A percentile compares a stretch with the other conserved stretches of the same genome.
These are phyloP conservation scores for Paraplagusia blochii DNA, from an alignment of 2,113 vertebrate genomes.

Conservation along the genomic window DNA sequence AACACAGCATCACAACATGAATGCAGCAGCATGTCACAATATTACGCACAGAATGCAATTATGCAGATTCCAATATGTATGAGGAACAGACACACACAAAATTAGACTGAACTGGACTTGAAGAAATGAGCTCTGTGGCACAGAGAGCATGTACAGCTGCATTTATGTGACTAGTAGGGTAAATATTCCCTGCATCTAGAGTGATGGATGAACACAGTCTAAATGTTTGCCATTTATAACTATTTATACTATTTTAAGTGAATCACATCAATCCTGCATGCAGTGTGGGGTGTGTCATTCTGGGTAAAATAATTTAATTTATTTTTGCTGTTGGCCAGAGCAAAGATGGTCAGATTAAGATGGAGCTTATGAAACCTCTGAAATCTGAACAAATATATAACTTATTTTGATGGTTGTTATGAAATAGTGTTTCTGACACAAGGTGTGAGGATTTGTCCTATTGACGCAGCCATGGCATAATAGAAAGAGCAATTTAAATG, in stretches of 20 bases:
- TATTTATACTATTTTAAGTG: constrained; percentile 16
- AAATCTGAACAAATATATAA: constrained; percentile 16
- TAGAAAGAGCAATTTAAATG: constrained; percentile 10
- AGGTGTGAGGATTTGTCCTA: constrained; percentile 18
- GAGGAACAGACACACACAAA: constrained; percentile 44
- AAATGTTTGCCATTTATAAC: constrained; percentile 15
- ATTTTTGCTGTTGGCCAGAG: constrained; percentile 17
- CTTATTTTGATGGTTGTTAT: constrained; percentile 25
- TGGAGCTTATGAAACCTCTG: constrained; percentile 21
- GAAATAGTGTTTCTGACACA: constrained; percentile 23
- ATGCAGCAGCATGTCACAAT: constrained; percentile 39
- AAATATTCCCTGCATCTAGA: constrained; percentile 5
- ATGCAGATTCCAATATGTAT: constrained; percentile 47
- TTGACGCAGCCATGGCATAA: constrained; percentile 35
- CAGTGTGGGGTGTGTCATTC: constrained; percentile 8
- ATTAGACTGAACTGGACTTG: constrained; percentile 25
- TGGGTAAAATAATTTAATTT: constrained; percentile 16
- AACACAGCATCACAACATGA: constrained; percentile 48
- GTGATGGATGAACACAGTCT: constrained; percentile 28
- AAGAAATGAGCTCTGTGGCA: constrained; percentile 19
- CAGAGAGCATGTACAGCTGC: constrained; percentile 25
- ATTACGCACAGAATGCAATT: constrained; percentile 35
- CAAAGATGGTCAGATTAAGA: constrained; percentile 10
- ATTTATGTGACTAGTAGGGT: not conserved
- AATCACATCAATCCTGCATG: constrained; percentile 15